These are phyloP conservation scores for Craniophora ligustri DNA, from an alignment of 2,888 invertebrate species.

Conservation along the genomic window DNA sequence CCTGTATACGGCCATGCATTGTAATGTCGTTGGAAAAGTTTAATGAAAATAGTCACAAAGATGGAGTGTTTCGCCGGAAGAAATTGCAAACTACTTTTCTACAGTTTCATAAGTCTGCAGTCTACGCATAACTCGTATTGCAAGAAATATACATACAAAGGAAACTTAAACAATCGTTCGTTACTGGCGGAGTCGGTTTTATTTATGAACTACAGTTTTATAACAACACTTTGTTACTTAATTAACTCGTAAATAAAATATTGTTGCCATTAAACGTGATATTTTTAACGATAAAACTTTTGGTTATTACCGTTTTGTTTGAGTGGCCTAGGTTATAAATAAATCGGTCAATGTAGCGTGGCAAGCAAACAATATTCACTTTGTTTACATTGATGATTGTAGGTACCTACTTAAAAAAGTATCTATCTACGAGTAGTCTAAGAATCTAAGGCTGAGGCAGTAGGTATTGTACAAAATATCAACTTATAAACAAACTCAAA, in stretches of 20 bases:
- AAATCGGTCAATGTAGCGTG: background rate
- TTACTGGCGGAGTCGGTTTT: constrained; percentile 9
- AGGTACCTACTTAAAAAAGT: no score
- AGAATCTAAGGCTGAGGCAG: no score
- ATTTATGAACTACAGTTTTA: constrained; percentile 29
- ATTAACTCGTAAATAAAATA: constrained; percentile 31
- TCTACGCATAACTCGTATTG: constrained; percentile 30
- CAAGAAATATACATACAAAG: constrained; percentile 32
- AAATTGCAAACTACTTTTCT: constrained; percentile 37
- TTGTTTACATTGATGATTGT: no score
- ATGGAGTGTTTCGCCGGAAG: constrained; percentile 23
- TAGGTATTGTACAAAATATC: no score
- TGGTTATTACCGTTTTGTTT: constrained; percentile 27
- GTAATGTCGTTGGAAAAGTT: constrained; percentile 30
- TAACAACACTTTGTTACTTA: constrained; percentile 15
- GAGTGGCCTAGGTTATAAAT: background rate
- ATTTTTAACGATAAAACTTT: constrained; percentile 32
- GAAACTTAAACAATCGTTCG: constrained; percentile 29
- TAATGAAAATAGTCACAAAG: constrained; percentile 47
- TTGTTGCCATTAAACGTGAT: constrained; percentile 19
- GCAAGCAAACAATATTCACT: no score
- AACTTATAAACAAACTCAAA: no score
- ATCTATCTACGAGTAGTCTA: no score
- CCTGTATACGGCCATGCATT: constrained; percentile 5
- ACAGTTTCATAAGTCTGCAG: constrained; percentile 25